Conservation (phyloP, 2,888 invertebrate genomes). For the Hanleya hanleyi region DNA sequence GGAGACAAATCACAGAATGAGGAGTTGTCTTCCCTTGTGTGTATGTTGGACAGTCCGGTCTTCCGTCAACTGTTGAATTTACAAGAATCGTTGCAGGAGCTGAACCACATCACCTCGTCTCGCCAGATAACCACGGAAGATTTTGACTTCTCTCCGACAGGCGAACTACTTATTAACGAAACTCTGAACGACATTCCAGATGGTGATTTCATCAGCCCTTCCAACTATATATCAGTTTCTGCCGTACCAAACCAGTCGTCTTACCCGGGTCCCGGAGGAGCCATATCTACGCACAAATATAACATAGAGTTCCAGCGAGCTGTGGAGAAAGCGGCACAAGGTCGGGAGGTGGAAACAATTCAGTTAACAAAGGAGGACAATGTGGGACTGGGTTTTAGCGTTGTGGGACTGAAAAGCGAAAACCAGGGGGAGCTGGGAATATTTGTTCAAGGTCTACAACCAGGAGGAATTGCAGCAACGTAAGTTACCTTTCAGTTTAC, state of each 20-base stretch:
- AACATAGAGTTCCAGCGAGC: constrained; percentile 71
- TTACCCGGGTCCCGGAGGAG: constrained; percentile 18
- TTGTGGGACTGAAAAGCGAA: constrained; percentile 79
- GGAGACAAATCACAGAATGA: constrained; percentile 76
- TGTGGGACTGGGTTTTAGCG: constrained; percentile 82
- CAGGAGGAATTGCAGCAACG: constrained; percentile 80
- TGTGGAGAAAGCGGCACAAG: constrained; percentile 77
- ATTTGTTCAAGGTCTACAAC: constrained; percentile 81
- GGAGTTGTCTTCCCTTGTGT: constrained; percentile 87
- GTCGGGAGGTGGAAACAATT: constrained; percentile 78
- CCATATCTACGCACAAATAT: constrained; percentile 53
- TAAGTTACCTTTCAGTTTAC: constrained; percentile 72
- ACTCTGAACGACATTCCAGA: not conserved
- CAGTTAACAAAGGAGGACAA: constrained; percentile 79
- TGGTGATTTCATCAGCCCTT: not conserved
- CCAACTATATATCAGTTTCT: not conserved
- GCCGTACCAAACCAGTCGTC: not conserved
- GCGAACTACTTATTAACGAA: constrained; percentile 79
- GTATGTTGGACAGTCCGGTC: constrained; percentile 89
- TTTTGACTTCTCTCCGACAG: constrained; percentile 84
- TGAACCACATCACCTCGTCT: constrained; percentile 78
- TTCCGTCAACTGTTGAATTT: constrained; percentile 92
- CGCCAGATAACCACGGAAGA: constrained; percentile 77
- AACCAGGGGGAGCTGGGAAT: constrained; percentile 81
- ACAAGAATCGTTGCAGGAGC: constrained; percentile 90